phyloP scores from a whole-genome alignment of 2,888 invertebrate genomes.

The Eupeodes luniger region DNA sequence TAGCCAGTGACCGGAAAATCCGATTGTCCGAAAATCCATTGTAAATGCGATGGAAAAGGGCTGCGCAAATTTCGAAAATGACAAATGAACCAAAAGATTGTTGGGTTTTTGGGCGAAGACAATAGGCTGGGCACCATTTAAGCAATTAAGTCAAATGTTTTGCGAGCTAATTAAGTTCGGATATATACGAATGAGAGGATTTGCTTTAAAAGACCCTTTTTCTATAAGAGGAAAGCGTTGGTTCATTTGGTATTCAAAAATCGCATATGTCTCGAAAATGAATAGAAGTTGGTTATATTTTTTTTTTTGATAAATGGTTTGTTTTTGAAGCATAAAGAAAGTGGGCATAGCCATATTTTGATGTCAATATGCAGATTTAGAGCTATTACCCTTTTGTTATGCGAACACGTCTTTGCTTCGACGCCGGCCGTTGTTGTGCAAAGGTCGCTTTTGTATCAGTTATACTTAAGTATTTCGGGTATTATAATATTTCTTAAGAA shows the following conservation, averaged over 20 bases:
- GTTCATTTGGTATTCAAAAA: conserved; percentile 14
- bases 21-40: conserved; percentile 62
- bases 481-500: conserved; percentile 23
- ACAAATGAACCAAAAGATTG: conserved; percentile 58
- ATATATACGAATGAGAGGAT: conserved; percentile 28
- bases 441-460: conserved; percentile 33
- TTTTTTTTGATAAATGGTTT: conserved; percentile 66
- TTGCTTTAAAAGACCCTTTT: conserved; percentile 26
- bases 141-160: conserved; percentile 75
- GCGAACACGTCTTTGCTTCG: conserved; percentile 33
- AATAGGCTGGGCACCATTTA: conserved; percentile 69
- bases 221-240: not conserved
- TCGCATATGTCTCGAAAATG: conserved; percentile 31
- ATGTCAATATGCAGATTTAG: conserved; percentile 75
- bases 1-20: conserved; percentile 66
- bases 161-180: conserved; percentile 70
- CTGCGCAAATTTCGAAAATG: conserved; percentile 11
- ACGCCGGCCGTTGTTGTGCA: conserved; percentile 7
- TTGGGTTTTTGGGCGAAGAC: conserved; percentile 64
- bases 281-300: not conserved
- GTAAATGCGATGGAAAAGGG: conserved; percentile 1
- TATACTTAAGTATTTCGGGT: conserved; percentile 25
- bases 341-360: conserved; percentile 62
- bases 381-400: conserved; percentile 75
- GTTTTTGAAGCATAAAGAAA: conserved; percentile 39